Base-by-base conservation (phyloP, 2,888 invertebrate species). In the Hemicrepidius hirtus region DNA sequence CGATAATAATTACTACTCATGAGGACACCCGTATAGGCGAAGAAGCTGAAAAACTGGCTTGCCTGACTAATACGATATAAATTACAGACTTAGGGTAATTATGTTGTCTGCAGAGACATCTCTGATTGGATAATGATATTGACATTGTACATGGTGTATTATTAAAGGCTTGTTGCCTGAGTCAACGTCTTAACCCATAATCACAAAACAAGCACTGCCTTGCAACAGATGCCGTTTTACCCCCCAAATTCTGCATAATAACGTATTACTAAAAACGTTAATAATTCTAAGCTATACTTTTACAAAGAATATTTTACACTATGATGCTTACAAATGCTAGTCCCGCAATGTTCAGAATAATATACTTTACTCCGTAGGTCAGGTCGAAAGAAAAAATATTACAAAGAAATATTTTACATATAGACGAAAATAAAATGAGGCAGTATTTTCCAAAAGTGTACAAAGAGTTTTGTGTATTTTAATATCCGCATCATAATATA, bases 101-200 rank as follows among this genome's bases (percentile, higher is more conserved):
- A 86, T 84, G 82, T 83, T 85, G 85, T 85, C 86, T 82, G 80
- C 84, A 84, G 80, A 83, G 85, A 86, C 85, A 86, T 86, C 84
- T 84, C 84, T 85, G 86, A 86, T 86, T 86, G 86, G 86, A 86
- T 86, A 86, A 86, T 86, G 84, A 86, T 86, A 86, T 86, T 86
- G 86, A 86, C 86, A 86, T 85, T 85, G 83, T 81, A 82, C 82
- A 84, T 81, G 81, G 83, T 84, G 80, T 85, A 80, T 85, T 85
- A 85, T 86, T 85, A 85, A 82, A 82, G 82, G 79, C 82, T 82
- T 81, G 82, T 82, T 83, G 80, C 80, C 74, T 50, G 50, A 68
- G 59, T 70, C 72, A 74, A 73, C 76, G 64, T 74, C 68, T 75
- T 75, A 76, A 76, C 76, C 76, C 65, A 71, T 69, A 76, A 76